Evolutionary conservation across 37 sponge, comb jelly and placozoan genomes (phyloP).

Genomic region (Bolinopsis microptera): DNA sequence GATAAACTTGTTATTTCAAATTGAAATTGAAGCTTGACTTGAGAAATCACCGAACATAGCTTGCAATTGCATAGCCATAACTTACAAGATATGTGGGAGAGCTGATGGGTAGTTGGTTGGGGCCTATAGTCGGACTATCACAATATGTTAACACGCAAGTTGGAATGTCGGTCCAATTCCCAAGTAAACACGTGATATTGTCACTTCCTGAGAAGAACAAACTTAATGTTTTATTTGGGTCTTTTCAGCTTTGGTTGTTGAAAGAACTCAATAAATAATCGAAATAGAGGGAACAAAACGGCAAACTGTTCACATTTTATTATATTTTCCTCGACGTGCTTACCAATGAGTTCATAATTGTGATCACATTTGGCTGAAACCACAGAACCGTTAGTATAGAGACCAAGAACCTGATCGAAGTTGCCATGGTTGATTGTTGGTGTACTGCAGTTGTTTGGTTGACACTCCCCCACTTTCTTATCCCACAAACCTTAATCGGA

Average conservation of each 20-base stretch:
- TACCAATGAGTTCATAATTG: not conserved
- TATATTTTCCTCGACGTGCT: not conserved
- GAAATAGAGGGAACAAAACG: too few relatives aligned
- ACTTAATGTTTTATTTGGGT: not conserved
- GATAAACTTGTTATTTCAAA: too few relatives aligned
- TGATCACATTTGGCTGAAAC: not conserved
- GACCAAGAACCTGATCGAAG: not conserved
- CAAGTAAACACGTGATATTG: conserved; percentile 6
- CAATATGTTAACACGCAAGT: not conserved
- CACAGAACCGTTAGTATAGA: not conserved
- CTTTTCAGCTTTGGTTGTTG: too few relatives aligned
- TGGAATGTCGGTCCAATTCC: conserved; percentile 5
- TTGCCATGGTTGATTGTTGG: not conserved
- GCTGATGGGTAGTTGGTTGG: not conserved
- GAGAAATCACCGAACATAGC: not conserved
- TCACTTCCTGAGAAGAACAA: not conserved
- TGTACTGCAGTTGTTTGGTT: not conserved
- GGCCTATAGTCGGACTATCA: not conserved
- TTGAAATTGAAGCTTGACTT: too few relatives aligned
- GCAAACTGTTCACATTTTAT: not conserved
- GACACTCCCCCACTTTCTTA: not conserved
- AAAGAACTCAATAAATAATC: too few relatives aligned
- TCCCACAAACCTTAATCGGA: not conserved
- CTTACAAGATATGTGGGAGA: not conserved
- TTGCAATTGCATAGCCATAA: too few relatives aligned